Evolutionary conservation across 1,140 invertebrate species (phyloP).

Genomic region (Aphelenchoides avenae): DNA sequence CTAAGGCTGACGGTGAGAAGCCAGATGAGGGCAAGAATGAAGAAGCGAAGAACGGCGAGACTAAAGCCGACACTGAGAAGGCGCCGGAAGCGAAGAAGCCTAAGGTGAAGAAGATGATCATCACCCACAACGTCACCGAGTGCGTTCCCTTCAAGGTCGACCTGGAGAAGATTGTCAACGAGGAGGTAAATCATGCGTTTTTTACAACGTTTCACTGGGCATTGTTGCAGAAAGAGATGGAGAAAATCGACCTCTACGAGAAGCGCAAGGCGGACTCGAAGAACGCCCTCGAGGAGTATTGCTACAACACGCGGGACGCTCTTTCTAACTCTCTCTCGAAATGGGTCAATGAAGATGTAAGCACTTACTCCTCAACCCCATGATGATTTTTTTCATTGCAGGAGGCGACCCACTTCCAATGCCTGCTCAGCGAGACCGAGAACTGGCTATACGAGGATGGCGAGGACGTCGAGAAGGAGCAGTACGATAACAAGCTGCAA

Average conservation of each 20-base stretch:
- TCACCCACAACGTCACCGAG: conserved; percentile 21
- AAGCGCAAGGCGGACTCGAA: conserved; percentile 81
- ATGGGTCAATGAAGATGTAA: conserved; percentile 72
- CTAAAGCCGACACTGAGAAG: conserved; percentile 8
- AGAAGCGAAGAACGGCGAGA: conserved; percentile 13
- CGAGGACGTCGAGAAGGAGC: too few relatives aligned
- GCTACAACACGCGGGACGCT: conserved; percentile 87
- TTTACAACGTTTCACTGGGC: conserved; percentile 65
- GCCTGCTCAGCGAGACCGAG: conserved; percentile 10
- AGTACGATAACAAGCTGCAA: too few relatives aligned
- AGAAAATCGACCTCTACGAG: conserved; percentile 75
- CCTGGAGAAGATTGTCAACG: conserved; percentile 32
- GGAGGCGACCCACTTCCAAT: conserved; percentile 10
- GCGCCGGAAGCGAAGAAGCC: conserved; percentile 21
- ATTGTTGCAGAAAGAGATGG: conserved; percentile 63
- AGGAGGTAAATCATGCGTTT: conserved; percentile 19
- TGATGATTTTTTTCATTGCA: conserved; percentile 13
- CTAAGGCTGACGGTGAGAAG: conserved; percentile 21
- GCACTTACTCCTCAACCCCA: conserved; percentile 19
- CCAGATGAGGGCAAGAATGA: conserved; percentile 28
- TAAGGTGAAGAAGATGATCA: conserved; percentile 22
- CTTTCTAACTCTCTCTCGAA: conserved; percentile 71
- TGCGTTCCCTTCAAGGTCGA: conserved; percentile 13
- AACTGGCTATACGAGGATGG: too few relatives aligned
- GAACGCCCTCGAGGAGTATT: conserved; percentile 95